phyloP scores from a whole-genome alignment of 2,113 vertebrate genomes.

The Antennarius striatus region DNA sequence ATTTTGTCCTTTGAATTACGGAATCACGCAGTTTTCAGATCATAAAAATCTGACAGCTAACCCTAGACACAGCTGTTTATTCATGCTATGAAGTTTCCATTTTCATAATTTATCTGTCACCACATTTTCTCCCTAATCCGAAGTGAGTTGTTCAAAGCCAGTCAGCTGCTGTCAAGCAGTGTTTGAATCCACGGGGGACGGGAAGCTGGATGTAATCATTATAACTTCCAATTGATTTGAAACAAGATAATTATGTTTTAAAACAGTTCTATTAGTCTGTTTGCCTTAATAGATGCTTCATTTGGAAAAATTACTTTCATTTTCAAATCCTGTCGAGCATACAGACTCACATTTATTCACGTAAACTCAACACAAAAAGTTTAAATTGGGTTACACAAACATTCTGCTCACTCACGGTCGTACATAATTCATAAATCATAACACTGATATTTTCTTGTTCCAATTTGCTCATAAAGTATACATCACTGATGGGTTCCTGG shows the following conservation, averaged over 20 bases:
- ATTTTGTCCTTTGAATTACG: conserved; percentile 14
- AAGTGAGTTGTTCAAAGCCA: conserved; percentile 47
- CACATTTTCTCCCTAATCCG: conserved; percentile 27
- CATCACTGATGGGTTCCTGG: conserved; percentile 5
- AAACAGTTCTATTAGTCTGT: background rate
- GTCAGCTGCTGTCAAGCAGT: conserved; percentile 30
- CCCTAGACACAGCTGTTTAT: conserved; percentile 19
- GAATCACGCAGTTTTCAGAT: conserved; percentile 36
- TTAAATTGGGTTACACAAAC: background rate
- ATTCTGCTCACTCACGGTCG: background rate
- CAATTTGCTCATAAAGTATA: conserved; percentile 8
- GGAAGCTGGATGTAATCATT: conserved; percentile 22
- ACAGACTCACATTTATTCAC: background rate
- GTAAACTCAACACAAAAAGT: background rate
- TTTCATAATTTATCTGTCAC: conserved; percentile 38
- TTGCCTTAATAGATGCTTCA: conserved; percentile 1
- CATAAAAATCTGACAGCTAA: conserved; percentile 27
- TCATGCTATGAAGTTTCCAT: background rate
- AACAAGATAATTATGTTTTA: conserved; percentile 1
- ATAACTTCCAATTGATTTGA: conserved; percentile 22
- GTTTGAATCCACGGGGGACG: conserved; percentile 4
- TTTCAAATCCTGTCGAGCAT: background rate
- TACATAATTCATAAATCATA: background rate
- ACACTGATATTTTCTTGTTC: background rate
- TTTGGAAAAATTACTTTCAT: conserved; percentile 2